These are phyloP conservation scores for Cynaeus angustus DNA, from an alignment of 2,888 invertebrate genomes.

Conservation along the genomic window DNA sequence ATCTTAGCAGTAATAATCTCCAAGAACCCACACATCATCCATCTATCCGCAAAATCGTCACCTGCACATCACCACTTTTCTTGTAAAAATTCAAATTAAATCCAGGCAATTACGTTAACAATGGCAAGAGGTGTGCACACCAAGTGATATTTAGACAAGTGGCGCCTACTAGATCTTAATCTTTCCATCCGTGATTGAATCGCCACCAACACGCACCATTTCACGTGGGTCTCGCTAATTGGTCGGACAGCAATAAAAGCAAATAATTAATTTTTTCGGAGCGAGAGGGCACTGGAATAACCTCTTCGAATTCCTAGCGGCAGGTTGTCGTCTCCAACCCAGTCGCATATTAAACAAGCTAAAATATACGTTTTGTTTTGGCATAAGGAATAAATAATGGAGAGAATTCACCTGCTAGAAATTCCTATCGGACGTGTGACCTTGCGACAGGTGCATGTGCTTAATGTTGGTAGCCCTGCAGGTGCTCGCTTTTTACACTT, in stretches of 20 bases:
- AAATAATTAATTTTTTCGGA: slow-evolving; percentile 13
- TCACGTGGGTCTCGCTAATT: slow-evolving; percentile 44
- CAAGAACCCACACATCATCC: background rate
- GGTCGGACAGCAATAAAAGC: slow-evolving; percentile 25
- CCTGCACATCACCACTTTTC: slow-evolving; percentile 4
- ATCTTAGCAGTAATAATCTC: background rate
- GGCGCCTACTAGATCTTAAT: slow-evolving; percentile 46
- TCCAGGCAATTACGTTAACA: slow-evolving; percentile 37
- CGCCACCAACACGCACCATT: slow-evolving; percentile 31
- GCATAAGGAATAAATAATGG: slow-evolving; percentile 32
- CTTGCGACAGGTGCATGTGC: slow-evolving; percentile 38
- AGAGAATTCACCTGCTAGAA: slow-evolving; percentile 33
- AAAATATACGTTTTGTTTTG: slow-evolving; percentile 38
- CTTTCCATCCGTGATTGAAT: slow-evolving; percentile 28
- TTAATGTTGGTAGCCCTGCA: slow-evolving; percentile 38
- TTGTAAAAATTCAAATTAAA: slow-evolving; percentile 46
- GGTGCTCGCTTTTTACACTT: slow-evolving; percentile 29
- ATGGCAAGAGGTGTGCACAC: slow-evolving; percentile 25
- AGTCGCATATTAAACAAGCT: slow-evolving; percentile 24
- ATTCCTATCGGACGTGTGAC: slow-evolving; percentile 38
- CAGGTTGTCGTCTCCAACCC: slow-evolving; percentile 12
- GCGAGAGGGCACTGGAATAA: slow-evolving; percentile 18
- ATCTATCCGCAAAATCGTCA: background rate
- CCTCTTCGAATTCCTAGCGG: slow-evolving; percentile 17
- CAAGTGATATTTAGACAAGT: slow-evolving; percentile 42